These are phyloP conservation scores for Steatocranus sp. DNA, from an alignment of 2,797 vertebrate genomes.

Conservation along the genomic window DNA sequence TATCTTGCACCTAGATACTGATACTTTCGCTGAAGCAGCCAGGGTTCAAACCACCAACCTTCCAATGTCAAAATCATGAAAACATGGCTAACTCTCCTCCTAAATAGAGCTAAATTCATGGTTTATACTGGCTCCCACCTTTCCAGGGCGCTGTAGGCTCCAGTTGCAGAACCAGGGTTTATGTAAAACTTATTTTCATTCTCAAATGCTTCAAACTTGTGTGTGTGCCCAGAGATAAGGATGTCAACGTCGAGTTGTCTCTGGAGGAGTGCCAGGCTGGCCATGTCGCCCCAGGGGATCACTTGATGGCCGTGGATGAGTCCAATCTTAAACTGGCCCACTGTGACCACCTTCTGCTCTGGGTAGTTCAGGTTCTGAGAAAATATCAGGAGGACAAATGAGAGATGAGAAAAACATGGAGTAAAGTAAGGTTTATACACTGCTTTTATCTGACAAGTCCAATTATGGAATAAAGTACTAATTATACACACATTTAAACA, in stretches of 20 bases:
- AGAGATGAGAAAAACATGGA: neutral
- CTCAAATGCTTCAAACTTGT: conserved; percentile 98
- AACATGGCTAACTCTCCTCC: neutral
- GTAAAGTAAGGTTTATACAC: neutral
- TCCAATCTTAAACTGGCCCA: conserved; percentile 98
- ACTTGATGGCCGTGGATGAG: conserved; percentile 98
- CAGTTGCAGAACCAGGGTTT: conserved; percentile 96
- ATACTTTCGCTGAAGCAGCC: fast-evolving
- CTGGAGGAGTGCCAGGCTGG: conserved; percentile 93
- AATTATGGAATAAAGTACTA: neutral
- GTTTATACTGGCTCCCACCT: conserved; percentile 54
- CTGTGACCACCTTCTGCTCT: conserved; percentile 98
- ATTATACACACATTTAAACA: neutral
- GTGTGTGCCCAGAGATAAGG: conserved; percentile 97
- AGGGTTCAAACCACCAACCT: neutral
- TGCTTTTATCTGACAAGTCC: neutral
- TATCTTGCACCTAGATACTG: neutral
- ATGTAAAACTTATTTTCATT: conserved; percentile 99
- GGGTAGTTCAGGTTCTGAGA: conserved; percentile 94
- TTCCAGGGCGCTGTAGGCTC: conserved; percentile 95
- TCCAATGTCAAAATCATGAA: neutral
- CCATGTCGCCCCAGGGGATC: conserved; percentile 98
- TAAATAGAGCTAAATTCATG: neutral
- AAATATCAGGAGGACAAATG: neutral
- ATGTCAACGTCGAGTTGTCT: conserved; percentile 98